Evolutionary conservation across 1,140 invertebrate species (phyloP).

Genomic region (Luehdorfia chinensis): DNA sequence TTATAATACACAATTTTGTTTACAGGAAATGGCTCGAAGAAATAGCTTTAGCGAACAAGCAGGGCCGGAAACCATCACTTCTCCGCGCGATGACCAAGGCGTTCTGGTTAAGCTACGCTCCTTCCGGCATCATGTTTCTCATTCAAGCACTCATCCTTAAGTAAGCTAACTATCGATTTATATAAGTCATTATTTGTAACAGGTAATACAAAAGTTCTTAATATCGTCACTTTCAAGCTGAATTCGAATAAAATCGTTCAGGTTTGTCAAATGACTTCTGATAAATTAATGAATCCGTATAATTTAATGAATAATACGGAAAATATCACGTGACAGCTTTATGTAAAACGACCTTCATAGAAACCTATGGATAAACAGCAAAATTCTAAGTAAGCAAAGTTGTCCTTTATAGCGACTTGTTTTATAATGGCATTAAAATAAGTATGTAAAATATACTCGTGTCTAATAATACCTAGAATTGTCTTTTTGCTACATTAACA

Average conservation of each 20-base stretch:
- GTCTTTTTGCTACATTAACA: too few species aligned
- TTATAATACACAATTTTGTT: slow-evolving; percentile 26
- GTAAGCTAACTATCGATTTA: slow-evolving; percentile 33
- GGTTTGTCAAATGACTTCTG: too few species aligned
- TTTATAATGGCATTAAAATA: not conserved
- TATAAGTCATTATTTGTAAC: not conserved
- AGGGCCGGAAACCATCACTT: slow-evolving; percentile 64
- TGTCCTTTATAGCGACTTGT: not conserved
- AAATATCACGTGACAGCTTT: not conserved
- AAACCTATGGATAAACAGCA: not conserved
- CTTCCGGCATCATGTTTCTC: slow-evolving; percentile 69
- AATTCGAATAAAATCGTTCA: too few species aligned
- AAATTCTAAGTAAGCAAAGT: not conserved
- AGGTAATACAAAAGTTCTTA: too few species aligned
- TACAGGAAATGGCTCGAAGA: slow-evolving; percentile 73
- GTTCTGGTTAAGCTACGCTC: slow-evolving; percentile 69
- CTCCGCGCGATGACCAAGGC: slow-evolving; percentile 68
- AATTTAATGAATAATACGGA: too few species aligned
- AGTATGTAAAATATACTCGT: too few species aligned
- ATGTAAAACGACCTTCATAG: not conserved
- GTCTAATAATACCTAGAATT: too few species aligned
- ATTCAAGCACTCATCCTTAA: slow-evolving; percentile 66
- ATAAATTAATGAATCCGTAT: too few species aligned
- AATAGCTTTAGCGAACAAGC: slow-evolving; percentile 61
- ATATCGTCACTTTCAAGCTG: too few species aligned